Evolutionary conservation across 2,888 invertebrate species (phyloP).

Genomic region (Harpalus rufipes): DNA sequence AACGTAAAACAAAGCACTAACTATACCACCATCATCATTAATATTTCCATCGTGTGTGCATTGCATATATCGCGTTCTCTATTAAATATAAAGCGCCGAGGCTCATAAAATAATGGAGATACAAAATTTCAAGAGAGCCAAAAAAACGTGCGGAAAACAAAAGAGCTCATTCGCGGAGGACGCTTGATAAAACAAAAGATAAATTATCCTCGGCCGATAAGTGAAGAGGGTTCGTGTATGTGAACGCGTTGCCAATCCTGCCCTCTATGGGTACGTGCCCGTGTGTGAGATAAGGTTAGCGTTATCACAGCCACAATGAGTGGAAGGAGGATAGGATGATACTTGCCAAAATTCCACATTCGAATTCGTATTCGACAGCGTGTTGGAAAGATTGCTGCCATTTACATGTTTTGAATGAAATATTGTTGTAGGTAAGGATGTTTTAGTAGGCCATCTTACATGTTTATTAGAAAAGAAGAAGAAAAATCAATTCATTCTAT

Average conservation of each 20-base stretch:
- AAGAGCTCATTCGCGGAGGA: conserved; percentile 72
- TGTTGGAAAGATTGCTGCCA: conserved; percentile 24
- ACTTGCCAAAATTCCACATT: conserved; percentile 12
- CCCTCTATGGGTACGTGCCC: conserved; percentile 36
- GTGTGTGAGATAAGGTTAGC: conserved; percentile 25
- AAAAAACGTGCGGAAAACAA: conserved; percentile 72
- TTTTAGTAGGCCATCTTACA: conserved; percentile 10
- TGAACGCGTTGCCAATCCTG: conserved; percentile 59
- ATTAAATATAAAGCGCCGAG: conserved; percentile 52
- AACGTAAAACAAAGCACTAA: conserved; percentile 17
- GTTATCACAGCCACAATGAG: neutral
- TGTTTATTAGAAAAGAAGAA: neutral
- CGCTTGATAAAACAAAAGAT: conserved; percentile 74
- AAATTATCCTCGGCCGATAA: conserved; percentile 73
- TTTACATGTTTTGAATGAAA: conserved; percentile 39
- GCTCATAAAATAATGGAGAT: conserved; percentile 58
- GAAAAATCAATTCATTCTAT: no score
- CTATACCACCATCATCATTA: neutral
- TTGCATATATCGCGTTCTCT: conserved; percentile 23
- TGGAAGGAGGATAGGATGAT: conserved; percentile 7
- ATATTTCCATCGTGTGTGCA: conserved; percentile 15
- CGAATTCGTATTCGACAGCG: conserved; percentile 9
- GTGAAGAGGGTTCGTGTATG: conserved; percentile 71
- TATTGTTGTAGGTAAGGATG: neutral
- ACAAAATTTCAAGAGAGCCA: conserved; percentile 56